Evolutionary conservation across 2,888 invertebrate genomes (phyloP), one percentile per base, ranked within the genome.

Genomic region (Drosophila mimica): DNA sequence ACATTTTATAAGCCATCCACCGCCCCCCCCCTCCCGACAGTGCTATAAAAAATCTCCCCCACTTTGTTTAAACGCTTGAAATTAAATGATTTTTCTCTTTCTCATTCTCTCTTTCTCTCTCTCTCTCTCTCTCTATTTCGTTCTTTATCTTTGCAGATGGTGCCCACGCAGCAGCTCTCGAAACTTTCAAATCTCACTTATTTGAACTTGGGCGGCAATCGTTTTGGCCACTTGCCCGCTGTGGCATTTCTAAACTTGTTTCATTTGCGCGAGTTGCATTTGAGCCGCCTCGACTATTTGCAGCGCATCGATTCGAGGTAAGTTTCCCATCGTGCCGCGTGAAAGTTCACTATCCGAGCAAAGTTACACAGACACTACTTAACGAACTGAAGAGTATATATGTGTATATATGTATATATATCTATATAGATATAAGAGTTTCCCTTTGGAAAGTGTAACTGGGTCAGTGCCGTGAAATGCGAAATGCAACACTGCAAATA

Each of bases 211-310:
- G 97, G 96, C 92, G 95, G 96, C 79, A 98, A 98, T 94, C 96
- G 96, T 84, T 95, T 97, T 87, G 94, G 94, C 82, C 94, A 95
- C 84, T 93, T 97, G 84, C 95, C 96, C 73, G 95, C 96, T 25
- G 95, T 96, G 63, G 97, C 97, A 75, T 97, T 98, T 91, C 95
- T 96, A 89, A 97, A 97, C 92, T 95, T 98, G 69, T 97, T 97
- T 92, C 96, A 97, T 93, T 94, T 97, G 83, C 95, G 95, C 91
- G 95, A 95, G 91, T 94, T 97, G 90, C 96, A 96, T 92, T 94
- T 97, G 89, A 95, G 95, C 93, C 94, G 95, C 86, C 94, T 96
- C 86, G 95, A 95, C 87, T 94, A 95, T 81, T 94, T 97, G 81
- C 94, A 94, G 76, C 94, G 94, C 91, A 95, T 97, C 83, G 96